Evolutionary conservation across 2,888 invertebrate genomes (phyloP).

Genomic region (Xestobium rufovillosum): DNA sequence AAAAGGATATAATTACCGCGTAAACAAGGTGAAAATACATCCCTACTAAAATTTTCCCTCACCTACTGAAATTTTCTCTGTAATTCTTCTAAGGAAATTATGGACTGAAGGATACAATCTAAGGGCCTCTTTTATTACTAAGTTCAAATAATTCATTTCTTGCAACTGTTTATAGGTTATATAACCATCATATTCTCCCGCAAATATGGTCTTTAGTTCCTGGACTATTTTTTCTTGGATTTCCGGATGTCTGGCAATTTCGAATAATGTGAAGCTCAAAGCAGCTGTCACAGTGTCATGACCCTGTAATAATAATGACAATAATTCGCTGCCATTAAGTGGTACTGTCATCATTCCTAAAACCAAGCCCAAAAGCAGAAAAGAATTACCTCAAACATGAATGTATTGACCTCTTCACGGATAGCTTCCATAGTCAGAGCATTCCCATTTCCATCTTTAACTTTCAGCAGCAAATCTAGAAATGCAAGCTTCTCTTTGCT

Average conservation of each 20-base stretch:
- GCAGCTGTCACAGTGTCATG: conserved; percentile 25
- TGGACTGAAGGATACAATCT: conserved; percentile 19
- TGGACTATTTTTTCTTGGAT: conserved; percentile 24
- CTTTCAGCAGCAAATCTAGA: no score
- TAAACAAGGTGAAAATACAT: no score
- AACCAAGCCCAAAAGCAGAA: background rate
- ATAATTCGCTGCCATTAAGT: no score
- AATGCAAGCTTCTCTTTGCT: no score
- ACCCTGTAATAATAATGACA: conserved; percentile 22
- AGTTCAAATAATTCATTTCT: conserved; percentile 22
- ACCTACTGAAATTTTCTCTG: background rate
- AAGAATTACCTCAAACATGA: no score
- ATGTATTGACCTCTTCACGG: no score
- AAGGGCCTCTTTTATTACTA: conserved; percentile 22
- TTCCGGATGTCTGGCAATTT: conserved; percentile 19
- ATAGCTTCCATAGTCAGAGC: no score
- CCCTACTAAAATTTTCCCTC: no score
- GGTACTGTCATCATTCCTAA: no score
- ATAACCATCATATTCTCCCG: conserved; percentile 8
- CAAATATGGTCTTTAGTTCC: conserved; percentile 19
- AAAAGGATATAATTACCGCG: no score
- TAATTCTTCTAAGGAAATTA: conserved; percentile 15
- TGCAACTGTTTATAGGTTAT: conserved; percentile 13
- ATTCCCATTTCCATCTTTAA: no score
- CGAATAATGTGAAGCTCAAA: conserved; percentile 21